These are phyloP conservation scores for Drosophila prolongata DNA, from an alignment of 2,888 invertebrate species.

Conservation along the genomic window DNA sequence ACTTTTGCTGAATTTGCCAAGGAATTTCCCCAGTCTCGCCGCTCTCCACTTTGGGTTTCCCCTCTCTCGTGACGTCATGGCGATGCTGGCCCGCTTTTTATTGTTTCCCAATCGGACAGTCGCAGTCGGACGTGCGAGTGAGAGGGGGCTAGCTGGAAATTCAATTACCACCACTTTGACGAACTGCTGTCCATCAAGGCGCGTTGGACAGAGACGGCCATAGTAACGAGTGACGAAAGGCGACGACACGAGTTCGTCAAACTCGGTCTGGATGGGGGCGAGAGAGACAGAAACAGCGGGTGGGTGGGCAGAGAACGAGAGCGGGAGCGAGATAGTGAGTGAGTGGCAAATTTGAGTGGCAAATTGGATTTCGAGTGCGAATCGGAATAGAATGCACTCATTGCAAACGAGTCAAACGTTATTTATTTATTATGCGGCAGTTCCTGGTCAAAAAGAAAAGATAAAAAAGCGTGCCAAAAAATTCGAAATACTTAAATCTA, in stretches of 20 bases:
- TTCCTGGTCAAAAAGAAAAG: slow-evolving; percentile 44
- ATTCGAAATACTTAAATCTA: slow-evolving; percentile 15
- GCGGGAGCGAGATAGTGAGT: slow-evolving; percentile 40
- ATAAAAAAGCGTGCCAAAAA: slow-evolving; percentile 44
- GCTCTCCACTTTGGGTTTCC: slow-evolving; percentile 22
- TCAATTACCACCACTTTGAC: slow-evolving; percentile 82
- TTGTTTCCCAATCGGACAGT: slow-evolving; percentile 62
- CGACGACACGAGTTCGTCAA: slow-evolving; percentile 81
- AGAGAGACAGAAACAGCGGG: slow-evolving; percentile 44
- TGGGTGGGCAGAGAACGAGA: slow-evolving; percentile 61
- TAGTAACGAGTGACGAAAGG: slow-evolving; percentile 70
- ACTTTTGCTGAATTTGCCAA: slow-evolving; percentile 61
- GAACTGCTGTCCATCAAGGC: slow-evolving; percentile 83
- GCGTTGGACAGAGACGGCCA: slow-evolving; percentile 58
- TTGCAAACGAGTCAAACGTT: slow-evolving; percentile 11
- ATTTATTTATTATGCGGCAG: slow-evolving; percentile 36
- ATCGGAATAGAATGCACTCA: slow-evolving; percentile 39
- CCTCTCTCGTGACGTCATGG: slow-evolving; percentile 63
- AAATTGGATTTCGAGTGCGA: slow-evolving; percentile 4
- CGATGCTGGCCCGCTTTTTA: slow-evolving; percentile 40
- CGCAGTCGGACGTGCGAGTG: slow-evolving; percentile 54
- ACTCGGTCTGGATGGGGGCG: slow-evolving; percentile 69
- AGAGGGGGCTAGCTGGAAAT: slow-evolving; percentile 54
- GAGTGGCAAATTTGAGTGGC: slow-evolving; percentile 50
- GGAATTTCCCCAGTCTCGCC: slow-evolving; percentile 52